These are phyloP conservation scores for Lepilemur ruficaudatus DNA, from an alignment of 2,797 vertebrate species.

Conservation along the genomic window DNA sequence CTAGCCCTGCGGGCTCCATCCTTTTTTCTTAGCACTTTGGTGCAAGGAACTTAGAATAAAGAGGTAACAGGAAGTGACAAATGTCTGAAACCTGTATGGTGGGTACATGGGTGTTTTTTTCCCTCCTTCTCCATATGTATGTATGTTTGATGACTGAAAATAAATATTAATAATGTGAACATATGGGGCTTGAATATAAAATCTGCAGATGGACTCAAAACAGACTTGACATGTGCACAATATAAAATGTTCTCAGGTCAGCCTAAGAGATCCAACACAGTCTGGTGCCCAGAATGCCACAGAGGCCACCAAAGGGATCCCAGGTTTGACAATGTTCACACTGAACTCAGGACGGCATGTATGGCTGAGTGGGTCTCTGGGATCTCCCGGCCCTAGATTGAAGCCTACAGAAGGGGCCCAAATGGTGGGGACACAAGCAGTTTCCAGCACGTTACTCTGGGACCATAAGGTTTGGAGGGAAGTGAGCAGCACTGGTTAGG, in stretches of 20 bases:
- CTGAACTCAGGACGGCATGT: neutral
- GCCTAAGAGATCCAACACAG: neutral
- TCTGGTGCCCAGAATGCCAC: neutral
- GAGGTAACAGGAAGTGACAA: neutral
- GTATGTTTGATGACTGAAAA: neutral
- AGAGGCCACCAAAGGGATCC: neutral
- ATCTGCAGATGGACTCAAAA: neutral
- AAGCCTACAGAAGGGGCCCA: neutral
- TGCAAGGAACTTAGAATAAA: slow-evolving; percentile 2
- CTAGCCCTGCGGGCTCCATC: neutral
- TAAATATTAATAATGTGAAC: neutral
- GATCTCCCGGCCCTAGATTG: neutral
- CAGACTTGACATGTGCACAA: neutral
- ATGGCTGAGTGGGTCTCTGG: neutral
- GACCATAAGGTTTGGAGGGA: neutral
- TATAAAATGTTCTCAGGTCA: neutral
- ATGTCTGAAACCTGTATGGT: neutral
- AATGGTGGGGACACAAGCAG: neutral
- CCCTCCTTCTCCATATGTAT: neutral
- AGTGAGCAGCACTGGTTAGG: neutral
- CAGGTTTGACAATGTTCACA: neutral
- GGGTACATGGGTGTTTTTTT: neutral
- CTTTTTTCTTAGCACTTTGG: neutral
- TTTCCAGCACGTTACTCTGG: neutral
- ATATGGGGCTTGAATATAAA: neutral